Base-by-base conservation (phyloP, 2,113 vertebrate genomes). In the Phalacrocorax pelagicus region DNA sequence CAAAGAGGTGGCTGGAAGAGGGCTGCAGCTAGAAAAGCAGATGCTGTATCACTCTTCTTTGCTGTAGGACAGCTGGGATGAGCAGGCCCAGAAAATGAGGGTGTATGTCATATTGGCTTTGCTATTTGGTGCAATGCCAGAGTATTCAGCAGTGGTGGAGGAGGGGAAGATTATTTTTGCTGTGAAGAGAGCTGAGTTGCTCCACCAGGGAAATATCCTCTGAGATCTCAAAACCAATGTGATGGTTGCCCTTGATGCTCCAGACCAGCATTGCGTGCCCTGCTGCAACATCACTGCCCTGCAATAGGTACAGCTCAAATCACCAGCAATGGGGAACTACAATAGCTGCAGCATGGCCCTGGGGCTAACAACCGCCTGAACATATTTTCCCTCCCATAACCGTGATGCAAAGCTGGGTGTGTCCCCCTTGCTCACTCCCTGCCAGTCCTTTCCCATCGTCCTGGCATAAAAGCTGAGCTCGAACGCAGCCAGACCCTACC, bases 101-200 rank as follows among this genome's bases (percentile, higher is more conserved):
- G 82, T 86, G 71, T 87, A 89, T 96, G 94, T 95, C 91, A 91
- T 86, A 75, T 90, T 83, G 88, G 90, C 88, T 94, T 95, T 47
- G 70, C 38, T 55, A 42, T 67, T 91, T 90, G 95, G 91, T 87
- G 40, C 0, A 0, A 58, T 85, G 86, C 96, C 94, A 95, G 77
- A 91, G 61, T 15, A 73, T 74, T 94, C 12, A 1, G 40, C 24
- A 47, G 61, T 9, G 18, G 20, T 51, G 91, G 72, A 92, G 86
- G 86, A 96, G n/a, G 79, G 77, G 63, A 66, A 78, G 63, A 71
- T 65, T 63, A 49, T 73, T 46, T 79, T 51, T 79, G 42, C 78
- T 79, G 47, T 66, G 58, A 78, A 86, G 86, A 89, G 94, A 97
- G 81, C 42, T 5, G 12, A 86, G 61, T 55, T 2, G 0, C 70